Conservation (phyloP, 1,140 invertebrate species). For the Meteorus sp. region DNA sequence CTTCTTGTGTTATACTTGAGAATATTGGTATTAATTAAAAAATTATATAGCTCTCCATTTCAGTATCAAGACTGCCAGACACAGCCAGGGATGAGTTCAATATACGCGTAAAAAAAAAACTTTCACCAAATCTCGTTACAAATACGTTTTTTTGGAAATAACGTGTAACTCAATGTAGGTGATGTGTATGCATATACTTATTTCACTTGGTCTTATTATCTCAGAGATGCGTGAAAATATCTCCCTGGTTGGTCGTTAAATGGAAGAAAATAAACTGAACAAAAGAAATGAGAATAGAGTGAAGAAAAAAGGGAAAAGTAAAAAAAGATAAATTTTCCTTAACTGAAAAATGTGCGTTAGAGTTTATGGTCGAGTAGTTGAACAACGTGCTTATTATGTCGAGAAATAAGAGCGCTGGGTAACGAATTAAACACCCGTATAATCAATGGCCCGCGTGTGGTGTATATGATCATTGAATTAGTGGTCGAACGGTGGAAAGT, state of each 20-base stretch:
- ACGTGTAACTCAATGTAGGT: conserved; percentile 12
- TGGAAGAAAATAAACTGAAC: background rate
- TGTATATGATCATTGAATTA: conserved; percentile 46
- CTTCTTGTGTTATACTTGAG: background rate
- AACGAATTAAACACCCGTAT: conserved; percentile 37
- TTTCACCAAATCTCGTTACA: conserved; percentile 20
- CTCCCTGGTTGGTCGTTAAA: background rate
- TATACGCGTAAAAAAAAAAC: no score
- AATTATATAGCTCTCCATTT: no score
- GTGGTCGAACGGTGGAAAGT: conserved; percentile 30
- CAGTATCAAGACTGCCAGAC: no score
- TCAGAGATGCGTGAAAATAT: background rate
- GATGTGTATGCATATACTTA: background rate
- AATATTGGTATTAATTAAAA: background rate
- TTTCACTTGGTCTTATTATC: background rate
- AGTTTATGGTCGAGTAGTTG: conserved; percentile 15
- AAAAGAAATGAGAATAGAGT: background rate
- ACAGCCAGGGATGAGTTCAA: no score
- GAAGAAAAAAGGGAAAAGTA: background rate
- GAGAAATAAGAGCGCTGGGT: conserved; percentile 10
- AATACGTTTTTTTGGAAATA: background rate
- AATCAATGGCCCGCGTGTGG: conserved; percentile 38
- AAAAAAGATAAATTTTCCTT: background rate
- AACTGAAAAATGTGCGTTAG: conserved; percentile 11
- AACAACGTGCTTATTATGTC: conserved; percentile 19